Base-by-base conservation (phyloP, 2,113 vertebrate genomes). In the Colinus virginianus region DNA sequence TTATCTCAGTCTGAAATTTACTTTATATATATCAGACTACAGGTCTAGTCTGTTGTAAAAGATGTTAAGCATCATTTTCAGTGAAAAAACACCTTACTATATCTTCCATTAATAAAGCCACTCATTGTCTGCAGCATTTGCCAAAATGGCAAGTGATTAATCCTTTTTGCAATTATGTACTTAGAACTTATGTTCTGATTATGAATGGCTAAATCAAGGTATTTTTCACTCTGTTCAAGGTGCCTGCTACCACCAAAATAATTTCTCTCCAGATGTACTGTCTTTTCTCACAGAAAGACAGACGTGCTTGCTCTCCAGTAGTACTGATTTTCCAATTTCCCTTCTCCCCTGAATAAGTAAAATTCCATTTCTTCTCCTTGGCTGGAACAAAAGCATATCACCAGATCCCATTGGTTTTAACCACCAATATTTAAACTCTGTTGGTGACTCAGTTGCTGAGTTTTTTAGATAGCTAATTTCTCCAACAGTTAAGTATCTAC, bases 41-140 rank as follows among this genome's bases (percentile, higher is more conserved):
- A 42, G 4, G 49, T 56, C 6, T 38, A 68, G 71, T 10, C 4
- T 43, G 26, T 58, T 79, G 14, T 25, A 68, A 63, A 12, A 72
- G 3, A 7, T 6, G 11, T 42, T 17, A 48, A 62, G 58, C 4
- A 19, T n/a, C 32, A 45, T 38, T 71, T 87, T 43, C 8, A 71
- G 71, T 10, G 55, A 48, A 67, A 51, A 4, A 17, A 26, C 8
- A 13, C 4, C 74, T 36, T 62, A 32, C 6, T 72, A 21, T 45
- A 30, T 0, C 0, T 38, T 2, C 1, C 43, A 4, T 80, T 53
- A 23, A 21, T 23, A 84, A 68, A 10, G 71, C 25, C 66, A 5
- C 7, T 69, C 5, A 40, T 19, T 26, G 4, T 36, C 6, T 2
- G 1, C 69, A 15, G 13, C 0, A 1, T 1, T 56, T 83, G 25